Base-by-base conservation (phyloP, 2,888 invertebrate species). In the Sminthurides aquaticus region DNA sequence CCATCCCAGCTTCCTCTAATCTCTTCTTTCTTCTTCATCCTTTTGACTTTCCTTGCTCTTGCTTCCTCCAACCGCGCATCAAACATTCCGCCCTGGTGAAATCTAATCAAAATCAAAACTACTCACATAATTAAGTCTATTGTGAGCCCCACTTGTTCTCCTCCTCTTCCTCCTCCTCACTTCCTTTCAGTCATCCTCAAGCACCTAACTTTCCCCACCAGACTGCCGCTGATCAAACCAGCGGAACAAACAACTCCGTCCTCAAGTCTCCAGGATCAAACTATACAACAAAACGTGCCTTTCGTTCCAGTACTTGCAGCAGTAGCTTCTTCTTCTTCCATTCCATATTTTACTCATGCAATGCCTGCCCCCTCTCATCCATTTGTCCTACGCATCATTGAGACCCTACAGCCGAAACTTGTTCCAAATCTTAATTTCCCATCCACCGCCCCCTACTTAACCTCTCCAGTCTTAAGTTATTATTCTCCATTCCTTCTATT, bases 81-180 rank as follows among this genome's bases (percentile, higher is more conserved):
- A 34, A 11, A 34, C 5, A 34, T 5, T 15, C 5, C 43, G 15
- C 43, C 8, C 3, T 26, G 43, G 8, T 34, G 48, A 59, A 59
- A 59, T 48, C 59, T 59, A 59, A 59, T 59, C 59, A 59, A 59
- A 48, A 59, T 59, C 59, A 43, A 59, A 59, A 59, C 59, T 34
- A 34, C 43, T 59, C 57, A 57, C 34, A 34, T 59, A 59, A 59
- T 59, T 43, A 59, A 43, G 48, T 48, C 59, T 48, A 59, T 59
- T 59, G 43, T 59, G 48, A 20, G 22, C 59, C 43, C 59, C 59
- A 59, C 59, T 59, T 48, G 43, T 48, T 34, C 58, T n/a, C 24
- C 24, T 26, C 18, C 15, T 15, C 43, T 34, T 34, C 43, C 43
- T 5, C 43, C 43, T 25, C n/a, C 20, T 28, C 57, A 27, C 43